Evolutionary conservation across 2,888 invertebrate species (phyloP).

Genomic region (Amphipyra tragopoginis): DNA sequence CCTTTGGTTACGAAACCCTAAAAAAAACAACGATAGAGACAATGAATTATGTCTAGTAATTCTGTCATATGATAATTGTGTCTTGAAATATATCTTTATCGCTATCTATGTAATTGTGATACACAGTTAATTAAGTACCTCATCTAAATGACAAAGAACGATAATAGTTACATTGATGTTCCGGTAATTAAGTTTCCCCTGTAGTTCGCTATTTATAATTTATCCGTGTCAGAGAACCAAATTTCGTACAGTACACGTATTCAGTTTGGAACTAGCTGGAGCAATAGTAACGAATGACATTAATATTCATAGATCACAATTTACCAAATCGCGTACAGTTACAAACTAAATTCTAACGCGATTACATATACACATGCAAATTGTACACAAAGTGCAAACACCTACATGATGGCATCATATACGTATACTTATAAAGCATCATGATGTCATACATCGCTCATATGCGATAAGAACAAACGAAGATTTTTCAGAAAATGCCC

Average conservation of each 20-base stretch:
- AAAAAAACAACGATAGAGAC: too few relatives aligned
- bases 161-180: conserved; percentile 11
- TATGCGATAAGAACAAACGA: too few relatives aligned
- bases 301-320: conserved; percentile 67
- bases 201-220: conserved; percentile 33
- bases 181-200: conserved; percentile 28
- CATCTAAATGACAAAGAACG: conserved; percentile 28
- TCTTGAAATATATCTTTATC: too few relatives aligned
- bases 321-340: conserved; percentile 45
- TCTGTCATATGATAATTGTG: too few relatives aligned
- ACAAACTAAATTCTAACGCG: conserved; percentile 25
- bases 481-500: too few relatives aligned
- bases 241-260: conserved; percentile 54
- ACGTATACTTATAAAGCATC: too few relatives aligned
- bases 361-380: conserved; percentile 15
- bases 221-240: conserved; percentile 28
- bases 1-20: too few relatives aligned
- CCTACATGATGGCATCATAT: too few relatives aligned
- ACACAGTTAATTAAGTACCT: neutral
- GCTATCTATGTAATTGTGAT: too few relatives aligned
- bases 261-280: conserved; percentile 55
- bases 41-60: too few relatives aligned
- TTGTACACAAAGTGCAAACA: too few relatives aligned
- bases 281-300: conserved; percentile 60
- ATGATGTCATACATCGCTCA: too few relatives aligned